A percentile compares a stretch with the other conserved stretches of the same genome.
phyloP scores from a whole-genome alignment of 2,888 invertebrate species.

The Melanargia galathea region DNA sequence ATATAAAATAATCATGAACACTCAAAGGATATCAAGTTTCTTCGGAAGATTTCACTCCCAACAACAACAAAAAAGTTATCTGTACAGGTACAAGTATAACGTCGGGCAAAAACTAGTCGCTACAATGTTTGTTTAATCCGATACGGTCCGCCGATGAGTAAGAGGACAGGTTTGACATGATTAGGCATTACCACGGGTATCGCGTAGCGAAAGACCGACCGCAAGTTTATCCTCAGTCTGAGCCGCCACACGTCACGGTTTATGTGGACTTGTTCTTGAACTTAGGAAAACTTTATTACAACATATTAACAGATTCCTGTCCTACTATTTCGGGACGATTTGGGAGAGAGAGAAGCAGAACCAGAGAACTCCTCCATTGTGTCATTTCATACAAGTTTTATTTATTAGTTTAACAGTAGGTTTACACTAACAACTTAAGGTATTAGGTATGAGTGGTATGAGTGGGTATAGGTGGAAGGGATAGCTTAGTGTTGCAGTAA shows the following conservation, averaged over 20 bases:
- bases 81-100: background rate
- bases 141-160: conserved; percentile 33
- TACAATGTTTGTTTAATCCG: conserved; percentile 22
- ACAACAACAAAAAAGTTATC: background rate
- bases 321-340: too few species aligned
- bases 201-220: conserved; percentile 37
- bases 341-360: too few species aligned
- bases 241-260: background rate
- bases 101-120: conserved; percentile 17
- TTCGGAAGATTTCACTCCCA: background rate
- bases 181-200: conserved; percentile 40
- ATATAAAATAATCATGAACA: background rate
- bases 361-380: too few species aligned
- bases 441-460: too few species aligned
- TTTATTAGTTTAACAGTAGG: too few species aligned
- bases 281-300: too few species aligned
- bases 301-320: too few species aligned
- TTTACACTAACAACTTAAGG: too few species aligned
- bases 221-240: conserved; percentile 30
- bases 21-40: background rate
- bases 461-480: too few species aligned
- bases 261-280: background rate
- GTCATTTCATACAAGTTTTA: too few species aligned
- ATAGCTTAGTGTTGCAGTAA: too few species aligned
- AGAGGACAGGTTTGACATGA: conserved; percentile 40